Percentiles rank a stretch among this genome's conserved stretches.
These are phyloP conservation scores for Tenebrosternarchus preto DNA, from an alignment of 2,113 vertebrate species.

Conservation along the genomic window DNA sequence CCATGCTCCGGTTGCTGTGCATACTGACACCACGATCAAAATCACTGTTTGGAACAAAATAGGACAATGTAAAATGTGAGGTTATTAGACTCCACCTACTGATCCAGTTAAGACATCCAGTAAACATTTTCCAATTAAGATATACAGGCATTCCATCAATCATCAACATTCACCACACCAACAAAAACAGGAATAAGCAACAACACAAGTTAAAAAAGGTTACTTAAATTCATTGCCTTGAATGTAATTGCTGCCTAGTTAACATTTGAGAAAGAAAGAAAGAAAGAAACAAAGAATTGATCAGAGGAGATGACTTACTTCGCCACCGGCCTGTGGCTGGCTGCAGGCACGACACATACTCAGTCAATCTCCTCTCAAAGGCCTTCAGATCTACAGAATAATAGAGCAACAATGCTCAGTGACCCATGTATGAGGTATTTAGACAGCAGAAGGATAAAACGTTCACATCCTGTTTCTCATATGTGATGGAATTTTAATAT, in stretches of 20 bases:
- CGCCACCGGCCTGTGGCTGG: conserved; percentile 98
- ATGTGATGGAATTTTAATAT: too few relatives aligned
- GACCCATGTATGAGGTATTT: not conserved
- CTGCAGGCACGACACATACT: conserved; percentile 97
- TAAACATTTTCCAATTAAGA: too few relatives aligned
- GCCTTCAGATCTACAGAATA: conserved; percentile 88
- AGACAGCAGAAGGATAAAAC: not conserved
- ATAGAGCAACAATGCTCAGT: not conserved
- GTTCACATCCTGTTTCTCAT: not conserved
- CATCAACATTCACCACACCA: too few relatives aligned
- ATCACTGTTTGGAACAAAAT: conserved; percentile 82
- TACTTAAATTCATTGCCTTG: too few relatives aligned
- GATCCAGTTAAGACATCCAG: too few relatives aligned
- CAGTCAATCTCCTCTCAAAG: conserved; percentile 97
- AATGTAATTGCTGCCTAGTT: not conserved
- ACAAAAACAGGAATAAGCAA: too few relatives aligned
- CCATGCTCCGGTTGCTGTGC: conserved; percentile 98
- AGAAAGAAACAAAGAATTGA: too few relatives aligned
- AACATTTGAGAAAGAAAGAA: not conserved
- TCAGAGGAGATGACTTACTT: conserved; percentile 84
- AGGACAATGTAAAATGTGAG: not conserved
- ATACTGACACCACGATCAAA: conserved; percentile 97
- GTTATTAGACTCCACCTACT: not conserved
- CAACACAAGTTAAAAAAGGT: not conserved
- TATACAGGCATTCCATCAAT: too few relatives aligned